Percentiles rank a stretch among this genome's conserved stretches.
These are phyloP conservation scores for Malurus leucopterus DNA, from an alignment of 2,797 vertebrate species.

Conservation along the genomic window DNA sequence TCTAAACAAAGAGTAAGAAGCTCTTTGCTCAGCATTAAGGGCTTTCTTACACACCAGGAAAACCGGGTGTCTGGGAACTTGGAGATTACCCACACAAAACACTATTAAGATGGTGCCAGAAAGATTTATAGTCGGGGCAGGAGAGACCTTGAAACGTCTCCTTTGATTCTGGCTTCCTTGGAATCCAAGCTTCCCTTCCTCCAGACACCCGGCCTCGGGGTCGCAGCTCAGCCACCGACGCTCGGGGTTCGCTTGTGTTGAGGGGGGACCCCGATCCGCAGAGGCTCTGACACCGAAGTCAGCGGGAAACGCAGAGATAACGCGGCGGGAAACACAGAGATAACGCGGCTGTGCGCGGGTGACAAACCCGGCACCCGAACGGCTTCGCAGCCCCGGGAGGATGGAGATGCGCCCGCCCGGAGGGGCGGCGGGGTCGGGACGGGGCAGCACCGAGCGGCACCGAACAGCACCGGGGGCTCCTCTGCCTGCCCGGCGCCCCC, in stretches of 20 bases:
- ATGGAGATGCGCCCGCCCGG: not conserved
- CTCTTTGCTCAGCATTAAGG: not conserved
- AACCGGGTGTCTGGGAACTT: not conserved
- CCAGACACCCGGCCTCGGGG: rapidly evolving
- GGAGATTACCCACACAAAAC: not conserved
- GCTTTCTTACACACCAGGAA: not conserved
- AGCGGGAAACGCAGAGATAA: not conserved
- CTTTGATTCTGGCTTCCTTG: rapidly evolving
- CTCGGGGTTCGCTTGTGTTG: rapidly evolving
- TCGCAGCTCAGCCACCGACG: not conserved
- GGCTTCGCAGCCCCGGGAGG: not conserved
- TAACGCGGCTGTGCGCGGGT: not conserved
- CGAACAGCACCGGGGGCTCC: not conserved
- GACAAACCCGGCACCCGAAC: rapidly evolving
- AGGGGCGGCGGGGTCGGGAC: not conserved
- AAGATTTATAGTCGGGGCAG: not conserved
- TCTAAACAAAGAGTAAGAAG: not conserved
- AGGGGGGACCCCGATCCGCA: rapidly evolving
- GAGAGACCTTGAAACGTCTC: not conserved
- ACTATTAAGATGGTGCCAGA: not conserved
- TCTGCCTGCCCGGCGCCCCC: not conserved
- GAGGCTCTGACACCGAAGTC: rapidly evolving
- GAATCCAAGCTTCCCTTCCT: not conserved
- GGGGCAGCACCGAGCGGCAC: not conserved
- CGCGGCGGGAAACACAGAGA: not conserved